These are phyloP conservation scores for Elymnias hypermnestra DNA, from an alignment of 1,140 invertebrate genomes.

Conservation along the genomic window DNA sequence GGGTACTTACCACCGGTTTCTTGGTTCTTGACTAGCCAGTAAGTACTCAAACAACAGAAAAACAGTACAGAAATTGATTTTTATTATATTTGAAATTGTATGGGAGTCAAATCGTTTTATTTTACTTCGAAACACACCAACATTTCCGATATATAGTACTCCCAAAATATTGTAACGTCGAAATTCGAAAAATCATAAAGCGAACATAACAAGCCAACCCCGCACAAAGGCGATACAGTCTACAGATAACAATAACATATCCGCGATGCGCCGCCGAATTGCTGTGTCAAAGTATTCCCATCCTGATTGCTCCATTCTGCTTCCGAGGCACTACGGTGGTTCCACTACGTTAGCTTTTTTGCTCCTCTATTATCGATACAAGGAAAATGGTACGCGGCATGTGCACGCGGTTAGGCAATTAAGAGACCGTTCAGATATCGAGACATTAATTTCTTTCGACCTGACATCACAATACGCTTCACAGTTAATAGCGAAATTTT, in stretches of 20 bases:
- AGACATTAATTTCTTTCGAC: conserved; percentile 22
- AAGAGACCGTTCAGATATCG: conserved; percentile 25
- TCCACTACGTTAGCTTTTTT: conserved; percentile 47
- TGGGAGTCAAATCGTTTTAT: no score
- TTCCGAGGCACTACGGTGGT: conserved; percentile 41
- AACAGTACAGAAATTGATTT: no score
- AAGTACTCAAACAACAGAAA: no score
- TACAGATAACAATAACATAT: conserved; percentile 60
- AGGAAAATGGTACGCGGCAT: conserved; percentile 35
- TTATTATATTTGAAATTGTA: no score
- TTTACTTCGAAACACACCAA: background rate
- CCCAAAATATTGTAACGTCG: background rate
- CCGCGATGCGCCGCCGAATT: conserved; percentile 58
- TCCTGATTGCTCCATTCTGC: conserved; percentile 70
- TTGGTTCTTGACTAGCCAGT: no score
- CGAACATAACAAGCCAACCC: conserved; percentile 18
- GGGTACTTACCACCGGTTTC: no score
- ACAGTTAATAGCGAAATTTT: conserved; percentile 1
- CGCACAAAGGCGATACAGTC: conserved; percentile 24
- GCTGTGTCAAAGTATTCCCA: conserved; percentile 69
- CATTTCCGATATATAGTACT: background rate
- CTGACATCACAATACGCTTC: conserved; percentile 10
- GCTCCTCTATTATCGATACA: conserved; percentile 47
- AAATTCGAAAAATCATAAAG: conserved; percentile 5
- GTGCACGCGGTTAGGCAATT: conserved; percentile 30